Evolutionary conservation across 2,113 vertebrate genomes (phyloP).

Genomic region (Ursus arctos): DNA sequence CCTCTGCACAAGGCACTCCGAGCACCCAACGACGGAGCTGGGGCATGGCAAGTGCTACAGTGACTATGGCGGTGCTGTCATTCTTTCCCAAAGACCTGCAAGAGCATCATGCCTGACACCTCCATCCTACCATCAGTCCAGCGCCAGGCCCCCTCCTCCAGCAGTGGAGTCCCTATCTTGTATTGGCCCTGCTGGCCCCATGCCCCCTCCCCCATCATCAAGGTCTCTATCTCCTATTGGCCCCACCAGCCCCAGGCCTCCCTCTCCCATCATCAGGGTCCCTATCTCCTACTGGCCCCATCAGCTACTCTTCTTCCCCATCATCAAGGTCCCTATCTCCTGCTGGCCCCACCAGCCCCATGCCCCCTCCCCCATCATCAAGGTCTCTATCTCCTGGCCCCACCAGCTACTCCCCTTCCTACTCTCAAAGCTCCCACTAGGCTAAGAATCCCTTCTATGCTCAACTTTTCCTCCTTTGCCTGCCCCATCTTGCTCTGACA

Average conservation of each 20-base stretch:
- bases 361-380: neutral
- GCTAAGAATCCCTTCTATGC: neutral
- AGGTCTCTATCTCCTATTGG: neutral
- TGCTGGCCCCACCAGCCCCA: too few species aligned
- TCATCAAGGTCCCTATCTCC: too few species aligned
- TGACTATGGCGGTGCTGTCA: accelerated
- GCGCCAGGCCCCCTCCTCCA: accelerated
- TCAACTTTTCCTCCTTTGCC: neutral
- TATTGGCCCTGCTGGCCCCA: neutral
- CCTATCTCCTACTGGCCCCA: too few species aligned
- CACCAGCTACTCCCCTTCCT: neutral
- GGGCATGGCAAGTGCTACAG: accelerated
- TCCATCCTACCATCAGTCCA: accelerated
- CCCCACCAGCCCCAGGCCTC: too few species aligned
- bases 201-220: too few species aligned
- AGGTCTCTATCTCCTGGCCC: too few species aligned
- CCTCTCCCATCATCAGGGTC: too few species aligned
- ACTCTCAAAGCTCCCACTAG: too few species aligned
- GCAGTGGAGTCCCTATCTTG: accelerated
- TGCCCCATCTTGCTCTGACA: neutral
- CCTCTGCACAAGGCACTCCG: too few species aligned
- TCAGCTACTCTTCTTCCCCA: too few species aligned
- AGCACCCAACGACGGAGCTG: accelerated
- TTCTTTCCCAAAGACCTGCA: too few species aligned
- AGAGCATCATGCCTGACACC: accelerated